These are phyloP conservation scores for Merops nubicus DNA, from an alignment of 2,113 vertebrate species.

Conservation along the genomic window DNA sequence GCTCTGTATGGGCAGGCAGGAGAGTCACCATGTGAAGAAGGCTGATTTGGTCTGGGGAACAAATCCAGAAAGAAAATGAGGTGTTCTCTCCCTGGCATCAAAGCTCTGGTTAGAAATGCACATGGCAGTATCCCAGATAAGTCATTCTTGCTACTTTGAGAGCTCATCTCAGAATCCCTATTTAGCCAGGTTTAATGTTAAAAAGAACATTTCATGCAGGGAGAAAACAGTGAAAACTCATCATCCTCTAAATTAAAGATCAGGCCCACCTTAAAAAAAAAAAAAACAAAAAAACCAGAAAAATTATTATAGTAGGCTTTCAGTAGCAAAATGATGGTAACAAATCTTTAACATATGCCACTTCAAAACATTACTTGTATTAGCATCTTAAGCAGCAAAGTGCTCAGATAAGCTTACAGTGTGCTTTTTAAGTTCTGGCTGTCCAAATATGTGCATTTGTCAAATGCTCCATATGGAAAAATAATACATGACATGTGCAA, in stretches of 20 bases:
- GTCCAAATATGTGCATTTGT: not conserved
- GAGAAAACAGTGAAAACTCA: not conserved
- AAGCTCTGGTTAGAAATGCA: not conserved
- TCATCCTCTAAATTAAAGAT: not conserved
- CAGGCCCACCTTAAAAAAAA: not conserved
- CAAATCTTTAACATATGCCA: not conserved
- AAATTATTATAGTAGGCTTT: not conserved
- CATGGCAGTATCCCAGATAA: not conserved
- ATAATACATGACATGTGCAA: not conserved
- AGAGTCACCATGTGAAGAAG: not conserved
- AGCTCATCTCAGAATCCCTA: not conserved
- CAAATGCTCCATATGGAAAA: not conserved
- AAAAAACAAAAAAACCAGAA: too few species aligned
- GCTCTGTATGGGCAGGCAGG: not conserved
- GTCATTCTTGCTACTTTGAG: not conserved
- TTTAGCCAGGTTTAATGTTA: not conserved
- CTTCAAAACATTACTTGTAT: not conserved
- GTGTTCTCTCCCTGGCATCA: fast-evolving
- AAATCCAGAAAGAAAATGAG: not conserved
- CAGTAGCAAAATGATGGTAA: not conserved
- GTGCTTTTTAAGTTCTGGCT: not conserved
- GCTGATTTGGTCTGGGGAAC: not conserved
- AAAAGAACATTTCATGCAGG: not conserved
- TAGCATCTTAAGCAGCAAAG: not conserved
- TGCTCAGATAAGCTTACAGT: not conserved